These are phyloP conservation scores for Melanocharis versteri DNA, from an alignment of 2,113 vertebrate species.

Conservation along the genomic window DNA sequence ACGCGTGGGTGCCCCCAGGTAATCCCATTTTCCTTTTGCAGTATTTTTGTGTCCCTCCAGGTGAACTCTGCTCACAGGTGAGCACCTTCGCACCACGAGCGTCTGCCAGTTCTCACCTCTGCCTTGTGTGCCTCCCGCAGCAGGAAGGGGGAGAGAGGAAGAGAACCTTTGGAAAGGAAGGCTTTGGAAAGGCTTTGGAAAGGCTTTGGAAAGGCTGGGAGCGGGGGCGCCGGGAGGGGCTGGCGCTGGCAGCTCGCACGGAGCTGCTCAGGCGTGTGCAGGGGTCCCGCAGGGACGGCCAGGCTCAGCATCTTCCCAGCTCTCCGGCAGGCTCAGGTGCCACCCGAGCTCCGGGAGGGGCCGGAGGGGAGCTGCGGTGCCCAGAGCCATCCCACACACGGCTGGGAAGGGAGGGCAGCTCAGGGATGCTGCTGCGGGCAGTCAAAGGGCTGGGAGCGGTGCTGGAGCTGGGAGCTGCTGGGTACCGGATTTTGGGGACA, in stretches of 20 bases:
- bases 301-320: background rate
- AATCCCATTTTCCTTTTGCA: background rate
- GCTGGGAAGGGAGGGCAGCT: background rate
- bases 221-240: accelerated
- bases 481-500: background rate
- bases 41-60: background rate
- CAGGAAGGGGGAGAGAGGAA: background rate
- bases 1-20: accelerated
- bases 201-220: background rate
- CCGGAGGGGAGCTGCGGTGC: background rate
- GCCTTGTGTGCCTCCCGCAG: background rate
- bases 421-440: accelerated
- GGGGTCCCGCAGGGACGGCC: background rate
- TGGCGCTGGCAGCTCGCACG: background rate
- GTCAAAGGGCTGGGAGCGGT: background rate
- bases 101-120: background rate
- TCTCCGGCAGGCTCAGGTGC: background rate
- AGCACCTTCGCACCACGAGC: background rate
- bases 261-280: background rate
- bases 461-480: background rate
- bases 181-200: background rate
- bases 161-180: background rate
- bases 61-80: background rate
- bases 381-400: accelerated
- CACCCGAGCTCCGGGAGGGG: accelerated